Conservation (phyloP, 1,140 invertebrate genomes). For the Melitaea cinxia region DNA sequence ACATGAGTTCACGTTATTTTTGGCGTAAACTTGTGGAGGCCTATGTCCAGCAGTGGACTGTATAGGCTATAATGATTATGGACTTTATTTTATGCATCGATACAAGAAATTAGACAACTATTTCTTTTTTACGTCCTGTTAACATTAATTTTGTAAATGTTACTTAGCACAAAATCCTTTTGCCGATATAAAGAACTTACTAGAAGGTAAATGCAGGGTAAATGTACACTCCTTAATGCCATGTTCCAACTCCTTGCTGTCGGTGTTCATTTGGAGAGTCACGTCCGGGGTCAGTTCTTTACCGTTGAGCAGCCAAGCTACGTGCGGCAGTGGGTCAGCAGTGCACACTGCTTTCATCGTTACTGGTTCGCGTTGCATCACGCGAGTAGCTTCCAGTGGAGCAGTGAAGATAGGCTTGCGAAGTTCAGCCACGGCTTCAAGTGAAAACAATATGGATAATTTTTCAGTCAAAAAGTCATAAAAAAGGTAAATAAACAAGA, state of each 20-base stretch:
- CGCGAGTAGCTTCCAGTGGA: conserved; percentile 85
- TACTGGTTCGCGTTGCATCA: conserved; percentile 86
- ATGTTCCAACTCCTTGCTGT: conserved; percentile 86
- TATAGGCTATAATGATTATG: no score
- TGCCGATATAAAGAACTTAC: no score
- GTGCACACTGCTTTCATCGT: conserved; percentile 89
- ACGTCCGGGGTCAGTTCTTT: conserved; percentile 72
- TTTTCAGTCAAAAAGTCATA: no score
- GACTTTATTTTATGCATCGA: no score
- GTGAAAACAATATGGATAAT: neutral
- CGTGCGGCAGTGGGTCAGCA: conserved; percentile 88
- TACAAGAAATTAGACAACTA: no score
- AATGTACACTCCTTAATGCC: conserved; percentile 89
- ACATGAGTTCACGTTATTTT: no score
- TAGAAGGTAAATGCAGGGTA: conserved; percentile 68
- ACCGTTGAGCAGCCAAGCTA: conserved; percentile 82
- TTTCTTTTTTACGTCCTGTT: no score
- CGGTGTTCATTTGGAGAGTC: conserved; percentile 75
- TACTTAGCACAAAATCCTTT: no score
- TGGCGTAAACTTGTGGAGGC: no score
- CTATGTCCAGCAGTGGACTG: no score
- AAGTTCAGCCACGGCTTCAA: conserved; percentile 86
- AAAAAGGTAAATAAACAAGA: no score
- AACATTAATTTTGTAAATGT: no score
- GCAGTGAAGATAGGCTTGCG: conserved; percentile 88